These are phyloP conservation scores for Melanogrammus aeglefinus DNA, from an alignment of 2,797 vertebrate species.

Conservation along the genomic window DNA sequence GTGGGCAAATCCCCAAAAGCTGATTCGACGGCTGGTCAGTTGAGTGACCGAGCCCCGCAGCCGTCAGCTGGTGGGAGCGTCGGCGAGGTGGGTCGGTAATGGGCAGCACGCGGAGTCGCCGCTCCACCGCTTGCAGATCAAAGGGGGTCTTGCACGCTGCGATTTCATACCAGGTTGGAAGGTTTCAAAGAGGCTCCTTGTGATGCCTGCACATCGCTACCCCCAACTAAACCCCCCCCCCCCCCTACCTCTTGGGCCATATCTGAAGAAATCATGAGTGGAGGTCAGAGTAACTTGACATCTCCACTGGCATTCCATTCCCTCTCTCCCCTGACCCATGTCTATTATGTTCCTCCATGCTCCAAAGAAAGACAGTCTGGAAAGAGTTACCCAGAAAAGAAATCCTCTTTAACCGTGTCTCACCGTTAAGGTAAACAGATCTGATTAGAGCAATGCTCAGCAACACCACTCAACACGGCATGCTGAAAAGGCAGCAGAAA, in stretches of 20 bases:
- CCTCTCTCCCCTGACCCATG: conserved; percentile 52
- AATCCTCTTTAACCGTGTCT: background rate
- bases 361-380: conserved; percentile 34
- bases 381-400: conserved; percentile 35
- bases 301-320: conserved; percentile 52
- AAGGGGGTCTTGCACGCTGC: conserved; percentile 55
- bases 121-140: conserved; percentile 68
- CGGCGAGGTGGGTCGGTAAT: conserved; percentile 21
- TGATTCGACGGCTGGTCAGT: conserved; percentile 60
- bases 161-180: conserved; percentile 64
- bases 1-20: conserved; percentile 36
- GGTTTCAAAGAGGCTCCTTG: conserved; percentile 64
- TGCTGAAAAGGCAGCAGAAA: too few species aligned
- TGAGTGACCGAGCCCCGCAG: conserved; percentile 45
- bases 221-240: background rate
- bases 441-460: background rate
- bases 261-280: conserved; percentile 67
- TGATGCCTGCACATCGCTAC: conserved; percentile 51
- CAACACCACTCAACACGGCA: background rate
- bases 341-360: conserved; percentile 30
- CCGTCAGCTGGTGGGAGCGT: conserved; percentile 28
- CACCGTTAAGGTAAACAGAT: background rate
- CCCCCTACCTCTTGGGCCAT: conserved; percentile 48
- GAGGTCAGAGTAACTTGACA: conserved; percentile 50
- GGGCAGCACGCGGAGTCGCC: conserved; percentile 50